Evolutionary conservation across 1,140 invertebrate genomes (phyloP).

Genomic region (Lanistes nyassanus): DNA sequence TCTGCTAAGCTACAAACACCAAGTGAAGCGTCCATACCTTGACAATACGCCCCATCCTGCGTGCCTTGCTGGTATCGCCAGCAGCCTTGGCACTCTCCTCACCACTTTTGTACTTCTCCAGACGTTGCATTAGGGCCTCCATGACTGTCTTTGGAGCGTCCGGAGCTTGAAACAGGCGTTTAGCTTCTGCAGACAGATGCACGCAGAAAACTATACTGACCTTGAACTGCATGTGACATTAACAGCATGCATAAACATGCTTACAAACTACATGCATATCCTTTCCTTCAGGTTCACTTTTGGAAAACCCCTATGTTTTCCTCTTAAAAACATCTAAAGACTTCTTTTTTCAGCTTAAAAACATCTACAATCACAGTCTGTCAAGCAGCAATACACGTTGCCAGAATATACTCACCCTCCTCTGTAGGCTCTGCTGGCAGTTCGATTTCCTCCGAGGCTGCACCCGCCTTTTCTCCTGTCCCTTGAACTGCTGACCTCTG

Average conservation of each 20-base stretch:
- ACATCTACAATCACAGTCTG: no score
- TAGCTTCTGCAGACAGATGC: constrained; percentile 45
- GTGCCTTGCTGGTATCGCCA: constrained; percentile 84
- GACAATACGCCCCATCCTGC: constrained; percentile 89
- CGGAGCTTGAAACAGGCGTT: constrained; percentile 57
- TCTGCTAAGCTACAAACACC: not conserved
- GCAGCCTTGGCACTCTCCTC: constrained; percentile 79
- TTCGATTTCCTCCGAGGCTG: constrained; percentile 18
- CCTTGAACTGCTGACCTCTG: constrained; percentile 38
- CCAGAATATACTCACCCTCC: constrained; percentile 43
- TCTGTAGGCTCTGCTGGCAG: constrained; percentile 38
- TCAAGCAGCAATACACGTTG: no score
- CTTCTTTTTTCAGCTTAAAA: no score
- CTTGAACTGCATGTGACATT: not conserved
- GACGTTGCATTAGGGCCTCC: constrained; percentile 85
- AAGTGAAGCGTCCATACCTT: constrained; percentile 70
- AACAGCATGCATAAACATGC: not conserved
- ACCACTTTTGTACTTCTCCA: constrained; percentile 78
- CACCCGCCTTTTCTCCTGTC: constrained; percentile 31
- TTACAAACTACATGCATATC: no score
- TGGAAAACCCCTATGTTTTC: no score
- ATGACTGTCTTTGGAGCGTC: constrained; percentile 72
- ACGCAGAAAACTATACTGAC: no score
- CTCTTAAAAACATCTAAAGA: no score
- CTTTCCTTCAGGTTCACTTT: no score